phyloP scores from a whole-genome alignment of 2,888 invertebrate genomes.

The Hydriomena furcata region DNA sequence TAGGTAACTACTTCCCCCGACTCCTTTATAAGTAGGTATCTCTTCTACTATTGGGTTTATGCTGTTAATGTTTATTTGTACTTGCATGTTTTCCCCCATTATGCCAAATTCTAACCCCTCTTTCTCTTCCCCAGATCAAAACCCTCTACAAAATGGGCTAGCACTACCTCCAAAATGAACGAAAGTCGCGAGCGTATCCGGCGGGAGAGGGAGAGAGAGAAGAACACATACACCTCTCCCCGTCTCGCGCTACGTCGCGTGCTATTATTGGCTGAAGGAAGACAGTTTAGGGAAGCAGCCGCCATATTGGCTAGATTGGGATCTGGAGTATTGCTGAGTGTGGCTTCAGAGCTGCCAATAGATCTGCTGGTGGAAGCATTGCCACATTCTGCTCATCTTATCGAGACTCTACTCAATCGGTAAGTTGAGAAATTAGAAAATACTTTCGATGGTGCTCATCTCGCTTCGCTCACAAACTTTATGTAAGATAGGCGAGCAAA shows the following conservation, averaged over 20 bases:
- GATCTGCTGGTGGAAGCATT: constrained; percentile 94
- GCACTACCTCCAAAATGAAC: constrained; percentile 78
- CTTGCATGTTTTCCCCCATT: not conserved
- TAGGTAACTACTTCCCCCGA: too few relatives aligned
- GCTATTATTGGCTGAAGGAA: constrained; percentile 92
- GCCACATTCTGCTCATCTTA: constrained; percentile 93
- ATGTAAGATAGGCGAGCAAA: not conserved
- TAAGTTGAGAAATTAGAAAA: constrained; percentile 49
- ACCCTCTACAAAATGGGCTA: constrained; percentile 58
- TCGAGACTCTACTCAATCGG: constrained; percentile 92
- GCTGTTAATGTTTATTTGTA: too few relatives aligned
- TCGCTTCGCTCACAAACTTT: too few relatives aligned
- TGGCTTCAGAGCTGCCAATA: constrained; percentile 91
- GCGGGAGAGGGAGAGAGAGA: constrained; percentile 84
- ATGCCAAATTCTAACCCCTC: not conserved
- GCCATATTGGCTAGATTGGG: constrained; percentile 91
- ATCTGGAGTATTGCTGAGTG: constrained; percentile 89
- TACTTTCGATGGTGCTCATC: not conserved
- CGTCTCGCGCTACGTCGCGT: constrained; percentile 87
- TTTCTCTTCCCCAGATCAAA: constrained; percentile 22
- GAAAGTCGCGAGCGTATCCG: constrained; percentile 89
- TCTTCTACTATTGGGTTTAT: too few relatives aligned
- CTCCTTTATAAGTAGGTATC: too few relatives aligned
- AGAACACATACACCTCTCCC: constrained; percentile 85
- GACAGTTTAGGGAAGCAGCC: constrained; percentile 95